Base-by-base conservation (phyloP, 1,140 invertebrate species). In the Cecropterus lyciades region DNA sequence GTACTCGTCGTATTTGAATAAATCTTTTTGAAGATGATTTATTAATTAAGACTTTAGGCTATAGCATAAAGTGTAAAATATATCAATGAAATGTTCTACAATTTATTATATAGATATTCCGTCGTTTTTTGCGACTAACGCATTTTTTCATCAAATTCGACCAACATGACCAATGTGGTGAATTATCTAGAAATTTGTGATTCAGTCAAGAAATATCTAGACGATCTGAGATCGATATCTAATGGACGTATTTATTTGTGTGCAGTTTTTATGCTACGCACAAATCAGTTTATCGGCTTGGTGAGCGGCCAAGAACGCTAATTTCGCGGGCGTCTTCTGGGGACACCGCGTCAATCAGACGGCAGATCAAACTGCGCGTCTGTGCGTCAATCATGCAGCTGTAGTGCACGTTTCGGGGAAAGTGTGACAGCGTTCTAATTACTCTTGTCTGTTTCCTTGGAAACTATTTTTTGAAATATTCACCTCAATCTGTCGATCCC, bases 271-370 rank as follows among this genome's bases (percentile, higher is more conserved):
- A 52, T 52, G 49, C 15, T 33, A 52, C 17, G 46, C 56, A 42
- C 56, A 59, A 30, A 20, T 59, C 56, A 13, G 56, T 59, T 59
- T 59, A 74, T 67, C 57, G 69, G 40, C 48, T 77, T 82, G 78
- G 78, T 80, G 37, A 45, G 10, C 49, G 46, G 78, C 78, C 78
- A 82, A 80, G 57, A 74, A 51, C 55, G 69, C 72, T 82, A 80
- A 82, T 82, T 82, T 80, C 48, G 59, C 57, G 71, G 78, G 76
- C 79, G 75, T 79, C 64, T 55, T 52, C 55, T 52, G 56, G 65
- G 42, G 55, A 73, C 70, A 20, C 51, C 14, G 33, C 72, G 74
- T 79, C 76, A 79, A 73, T 77, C 70, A 72, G 59, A n/a, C 15
- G 43, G 43, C 43, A 45, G 43, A 45, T 45, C 43, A 45, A 43